Evolutionary conservation across 2,888 invertebrate genomes (phyloP).

Genomic region (Aplocera efformata): DNA sequence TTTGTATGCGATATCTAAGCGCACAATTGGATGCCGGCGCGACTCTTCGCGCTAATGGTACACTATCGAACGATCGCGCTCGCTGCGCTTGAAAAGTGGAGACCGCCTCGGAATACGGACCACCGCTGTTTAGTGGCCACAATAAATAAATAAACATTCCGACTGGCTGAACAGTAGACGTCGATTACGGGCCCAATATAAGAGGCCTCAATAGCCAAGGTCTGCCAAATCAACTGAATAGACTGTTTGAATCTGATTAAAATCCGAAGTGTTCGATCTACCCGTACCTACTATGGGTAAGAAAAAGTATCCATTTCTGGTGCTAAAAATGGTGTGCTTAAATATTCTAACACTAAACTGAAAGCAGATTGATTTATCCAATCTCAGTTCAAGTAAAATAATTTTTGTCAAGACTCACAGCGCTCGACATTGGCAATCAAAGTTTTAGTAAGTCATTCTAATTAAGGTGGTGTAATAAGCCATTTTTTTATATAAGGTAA

Average conservation of each 20-base stretch:
- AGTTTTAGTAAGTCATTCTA: too few species aligned
- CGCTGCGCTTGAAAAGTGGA: slow-evolving; percentile 64
- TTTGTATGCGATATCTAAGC: slow-evolving; percentile 80
- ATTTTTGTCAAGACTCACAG: too few species aligned
- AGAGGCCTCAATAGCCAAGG: slow-evolving; percentile 14
- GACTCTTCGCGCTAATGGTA: slow-evolving; percentile 79
- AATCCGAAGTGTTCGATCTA: slow-evolving; percentile 3
- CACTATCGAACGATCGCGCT: slow-evolving; percentile 75
- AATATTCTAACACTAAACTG: too few species aligned
- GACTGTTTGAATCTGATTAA: slow-evolving; percentile 9
- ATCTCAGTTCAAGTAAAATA: too few species aligned
- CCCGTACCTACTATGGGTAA: too few species aligned
- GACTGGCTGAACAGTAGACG: slow-evolving; percentile 30
- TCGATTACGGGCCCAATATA: slow-evolving; percentile 24
- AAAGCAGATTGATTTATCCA: too few species aligned
- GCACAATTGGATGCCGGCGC: slow-evolving; percentile 79
- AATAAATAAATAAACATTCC: slow-evolving; percentile 67
- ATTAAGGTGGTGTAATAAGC: too few species aligned
- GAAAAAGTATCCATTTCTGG: too few species aligned
- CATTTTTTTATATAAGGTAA: too few species aligned
- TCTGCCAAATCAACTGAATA: slow-evolving; percentile 9
- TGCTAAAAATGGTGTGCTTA: too few species aligned
- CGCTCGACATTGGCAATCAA: too few species aligned
- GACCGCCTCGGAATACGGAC: slow-evolving; percentile 70
- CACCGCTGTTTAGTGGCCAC: slow-evolving; percentile 62